Base-by-base conservation (phyloP, 2,113 vertebrate species). In the Proteles cristata region DNA sequence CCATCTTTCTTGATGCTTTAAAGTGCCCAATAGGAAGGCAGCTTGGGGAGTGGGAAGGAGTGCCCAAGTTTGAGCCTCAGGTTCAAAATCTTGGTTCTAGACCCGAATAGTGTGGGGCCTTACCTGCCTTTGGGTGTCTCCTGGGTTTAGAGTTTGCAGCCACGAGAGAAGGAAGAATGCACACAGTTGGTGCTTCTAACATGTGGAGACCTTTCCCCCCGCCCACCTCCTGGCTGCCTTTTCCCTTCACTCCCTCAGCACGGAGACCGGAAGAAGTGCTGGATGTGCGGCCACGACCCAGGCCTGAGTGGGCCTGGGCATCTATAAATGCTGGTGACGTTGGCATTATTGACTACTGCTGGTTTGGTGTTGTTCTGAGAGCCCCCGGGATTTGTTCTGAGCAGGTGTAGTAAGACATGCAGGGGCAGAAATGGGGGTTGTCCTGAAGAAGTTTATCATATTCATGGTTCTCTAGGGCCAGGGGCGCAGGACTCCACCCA, bases 271-370 rank as follows among this genome's bases (percentile, higher is more conserved):
- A 26, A 19, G 28, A 35, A n/a, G n/a, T 23, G 10, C 19, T 39
- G 55, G 17, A 1, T 2, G 4, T 23, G 12, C 6, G 5, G 2
- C 61, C 3, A 0, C 14, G 31, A 48, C 26, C n/a, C 53, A 28
- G 76, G 48, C 68, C 45, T 0, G 1, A 0, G 0, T 19, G 53
- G 35, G 12, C n/a, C 6, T 0, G 0, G 80, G 14, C 11, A 53
- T 31, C 43, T 11, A 0, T 4, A 11, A 45, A 50, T 53, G 71
- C 26, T 11, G 23, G 2, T 0, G 23, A 16, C 31, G 8, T 10
- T 11, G 95, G 17, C 31, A 50, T 4, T 15, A 28, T 81, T 50
- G 61, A 88, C 1, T 2, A 19, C 12, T 17, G 12, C 45, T 21
- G 45, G 50, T 43, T 66, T 45, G 53, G 82, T 31, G 3, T 65